These are phyloP conservation scores for Aphelinus atriplicis DNA, from an alignment of 1,140 invertebrate genomes.

Conservation along the genomic window DNA sequence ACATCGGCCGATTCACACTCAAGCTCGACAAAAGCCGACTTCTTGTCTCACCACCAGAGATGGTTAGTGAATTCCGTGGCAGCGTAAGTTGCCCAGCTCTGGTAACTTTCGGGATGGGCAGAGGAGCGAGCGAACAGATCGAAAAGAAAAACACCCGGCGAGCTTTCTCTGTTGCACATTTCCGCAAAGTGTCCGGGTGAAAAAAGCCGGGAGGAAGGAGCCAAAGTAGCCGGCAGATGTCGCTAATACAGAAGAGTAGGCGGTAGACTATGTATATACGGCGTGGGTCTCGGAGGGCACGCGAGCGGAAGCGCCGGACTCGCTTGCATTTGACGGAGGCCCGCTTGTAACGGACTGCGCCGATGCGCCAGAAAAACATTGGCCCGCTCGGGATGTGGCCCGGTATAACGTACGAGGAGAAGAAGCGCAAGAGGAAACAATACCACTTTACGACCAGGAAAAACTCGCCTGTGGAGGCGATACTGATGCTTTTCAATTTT, in stretches of 20 bases:
- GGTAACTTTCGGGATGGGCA: too few relatives aligned
- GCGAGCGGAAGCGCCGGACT: background rate
- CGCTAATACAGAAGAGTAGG: slow-evolving; percentile 51
- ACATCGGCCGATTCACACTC: too few relatives aligned
- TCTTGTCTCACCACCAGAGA: too few relatives aligned
- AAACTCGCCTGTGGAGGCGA: background rate
- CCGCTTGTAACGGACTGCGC: slow-evolving; percentile 55
- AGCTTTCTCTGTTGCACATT: slow-evolving; percentile 42
- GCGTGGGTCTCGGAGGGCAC: too few relatives aligned
- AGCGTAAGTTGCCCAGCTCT: too few relatives aligned
- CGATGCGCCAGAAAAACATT: too few relatives aligned
- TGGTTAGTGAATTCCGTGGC: too few relatives aligned
- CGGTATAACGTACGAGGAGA: too few relatives aligned
- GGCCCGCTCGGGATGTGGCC: too few relatives aligned
- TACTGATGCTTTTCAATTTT: slow-evolving; percentile 8
- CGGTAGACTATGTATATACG: background rate
- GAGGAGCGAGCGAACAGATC: background rate
- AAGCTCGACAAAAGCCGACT: too few relatives aligned
- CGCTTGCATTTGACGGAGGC: slow-evolving; percentile 52
- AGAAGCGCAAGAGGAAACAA: slow-evolving; percentile 23
- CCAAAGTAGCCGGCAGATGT: slow-evolving; percentile 45
- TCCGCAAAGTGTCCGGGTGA: slow-evolving; percentile 40
- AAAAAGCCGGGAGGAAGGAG: slow-evolving; percentile 45
- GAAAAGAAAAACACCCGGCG: slow-evolving; percentile 19
- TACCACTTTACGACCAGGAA: slow-evolving; percentile 33